These are phyloP conservation scores for Gastracanthus pulcherrimus DNA, from an alignment of 2,888 invertebrate genomes.

Conservation along the genomic window DNA sequence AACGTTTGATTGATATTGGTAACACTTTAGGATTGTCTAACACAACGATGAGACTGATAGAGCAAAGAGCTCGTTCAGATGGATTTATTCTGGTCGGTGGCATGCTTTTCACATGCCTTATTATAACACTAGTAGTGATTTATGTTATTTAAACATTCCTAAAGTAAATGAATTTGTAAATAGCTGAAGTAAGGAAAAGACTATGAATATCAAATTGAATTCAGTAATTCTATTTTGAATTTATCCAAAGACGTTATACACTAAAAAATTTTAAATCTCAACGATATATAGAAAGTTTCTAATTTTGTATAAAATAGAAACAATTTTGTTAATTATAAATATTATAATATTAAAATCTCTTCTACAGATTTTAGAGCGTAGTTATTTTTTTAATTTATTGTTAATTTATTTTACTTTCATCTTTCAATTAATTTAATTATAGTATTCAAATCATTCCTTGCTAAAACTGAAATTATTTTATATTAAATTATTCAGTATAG, in stretches of 20 bases:
- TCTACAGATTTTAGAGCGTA: neutral
- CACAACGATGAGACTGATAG: slow-evolving; percentile 96
- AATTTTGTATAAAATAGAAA: slow-evolving; percentile 21
- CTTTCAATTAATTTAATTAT: neutral
- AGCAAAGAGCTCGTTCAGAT: slow-evolving; percentile 91
- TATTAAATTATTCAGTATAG: no score
- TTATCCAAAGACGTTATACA: slow-evolving; percentile 44
- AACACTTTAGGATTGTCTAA: slow-evolving; percentile 96
- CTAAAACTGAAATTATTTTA: no score
- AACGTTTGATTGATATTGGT: slow-evolving; percentile 91
- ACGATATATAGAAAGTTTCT: slow-evolving; percentile 16
- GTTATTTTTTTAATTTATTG: neutral
- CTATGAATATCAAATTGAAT: slow-evolving; percentile 19
- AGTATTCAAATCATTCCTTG: no score
- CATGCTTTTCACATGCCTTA: slow-evolving; percentile 88
- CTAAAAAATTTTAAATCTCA: slow-evolving; percentile 7
- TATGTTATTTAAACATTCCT: slow-evolving; percentile 79
- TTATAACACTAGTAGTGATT: slow-evolving; percentile 89
- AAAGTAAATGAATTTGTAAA: slow-evolving; percentile 35
- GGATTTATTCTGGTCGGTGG: slow-evolving; percentile 93
- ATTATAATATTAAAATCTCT: neutral
- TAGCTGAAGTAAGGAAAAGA: slow-evolving; percentile 4
- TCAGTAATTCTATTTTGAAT: slow-evolving; percentile 17
- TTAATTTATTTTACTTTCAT: neutral
- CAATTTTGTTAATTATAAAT: neutral